These are phyloP conservation scores for Pitta sordida DNA, from an alignment of 2,113 vertebrate species.

Conservation along the genomic window DNA sequence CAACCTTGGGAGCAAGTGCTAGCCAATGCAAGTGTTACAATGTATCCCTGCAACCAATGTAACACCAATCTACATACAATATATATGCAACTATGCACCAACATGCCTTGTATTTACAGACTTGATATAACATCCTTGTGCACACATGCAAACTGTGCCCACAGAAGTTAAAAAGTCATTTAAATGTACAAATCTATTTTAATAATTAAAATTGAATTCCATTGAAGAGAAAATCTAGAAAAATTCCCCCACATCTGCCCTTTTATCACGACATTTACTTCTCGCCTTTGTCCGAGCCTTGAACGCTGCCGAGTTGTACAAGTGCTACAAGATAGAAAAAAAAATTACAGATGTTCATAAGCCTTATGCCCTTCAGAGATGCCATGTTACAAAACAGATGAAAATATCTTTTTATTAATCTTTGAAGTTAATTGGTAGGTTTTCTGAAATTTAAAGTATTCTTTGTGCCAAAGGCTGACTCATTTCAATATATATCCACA, in stretches of 20 bases:
- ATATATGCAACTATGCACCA: not conserved
- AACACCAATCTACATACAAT: not conserved
- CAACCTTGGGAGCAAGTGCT: not conserved
- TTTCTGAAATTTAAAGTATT: not conserved
- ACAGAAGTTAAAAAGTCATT: conserved; percentile 1
- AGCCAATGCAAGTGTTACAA: not conserved
- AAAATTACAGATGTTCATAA: not conserved
- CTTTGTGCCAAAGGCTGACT: not conserved
- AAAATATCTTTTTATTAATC: not conserved
- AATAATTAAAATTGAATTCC: not conserved
- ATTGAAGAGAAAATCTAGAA: conserved; percentile 71
- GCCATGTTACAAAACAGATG: not conserved
- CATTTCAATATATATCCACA: not conserved
- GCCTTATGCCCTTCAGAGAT: not conserved
- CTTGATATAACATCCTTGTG: not conserved
- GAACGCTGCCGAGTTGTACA: conserved; percentile 96
- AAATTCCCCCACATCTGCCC: conserved; percentile 92
- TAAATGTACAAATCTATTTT: conserved; percentile 12
- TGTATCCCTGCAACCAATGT: not conserved
- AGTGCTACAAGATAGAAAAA: conserved; percentile 78
- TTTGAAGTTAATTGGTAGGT: not conserved
- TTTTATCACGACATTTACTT: conserved; percentile 96
- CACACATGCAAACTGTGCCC: not conserved
- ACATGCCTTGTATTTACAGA: conserved; percentile 33
- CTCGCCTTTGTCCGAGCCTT: conserved; percentile 97